Base-by-base conservation (phyloP, 2,888 invertebrate species). In the Sphaerophoria taeniata region DNA sequence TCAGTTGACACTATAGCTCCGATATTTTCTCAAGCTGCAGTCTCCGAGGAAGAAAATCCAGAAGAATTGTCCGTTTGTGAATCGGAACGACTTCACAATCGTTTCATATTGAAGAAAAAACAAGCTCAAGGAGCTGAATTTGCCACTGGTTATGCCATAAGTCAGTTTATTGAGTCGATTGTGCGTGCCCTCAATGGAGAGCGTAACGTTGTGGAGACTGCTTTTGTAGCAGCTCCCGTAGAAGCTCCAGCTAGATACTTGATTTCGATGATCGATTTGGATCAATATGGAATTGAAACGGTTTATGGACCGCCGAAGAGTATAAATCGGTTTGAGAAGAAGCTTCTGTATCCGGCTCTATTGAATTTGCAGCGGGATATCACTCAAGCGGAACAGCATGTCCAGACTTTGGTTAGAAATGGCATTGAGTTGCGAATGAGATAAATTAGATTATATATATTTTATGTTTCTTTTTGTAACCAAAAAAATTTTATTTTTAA, bases 11-110 rank as follows among this genome's bases (percentile, higher is more conserved):
- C 88, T 12, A 76, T 87, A 31, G 78, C 80, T 5, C 88, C 88
- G 0, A 75, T 87, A 58, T 88, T 87, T 61, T 88, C 88, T 1
- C 86, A 88, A 80, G 87, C 86, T 31, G 87, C 87, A 24, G 58
- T 71, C 7, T 77, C 79, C 0, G 65, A 75, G 45, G 45, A 77
- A 33, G 71, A 75, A 0, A 12, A 71, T 7, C 56, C 55, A 4
- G 31, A 51, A 36, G 80, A 81, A 5, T 67, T 86, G 0, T 73
- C 63, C 0, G 47, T 71, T 0, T 73, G 33, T 1, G 82, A 87
- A 16, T 76, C 79, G 0, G 87, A 87, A 72, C 45, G 67, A 4
- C 60, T 87, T 0, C 58, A 85, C 14, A 71, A 72, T 33, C 55
- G 36, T 34, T 87, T 88, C 55, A 39, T 87, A 0, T 33, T 49